Evolutionary conservation across 2,113 vertebrate species (phyloP).

Genomic region (Euleptes europaea): DNA sequence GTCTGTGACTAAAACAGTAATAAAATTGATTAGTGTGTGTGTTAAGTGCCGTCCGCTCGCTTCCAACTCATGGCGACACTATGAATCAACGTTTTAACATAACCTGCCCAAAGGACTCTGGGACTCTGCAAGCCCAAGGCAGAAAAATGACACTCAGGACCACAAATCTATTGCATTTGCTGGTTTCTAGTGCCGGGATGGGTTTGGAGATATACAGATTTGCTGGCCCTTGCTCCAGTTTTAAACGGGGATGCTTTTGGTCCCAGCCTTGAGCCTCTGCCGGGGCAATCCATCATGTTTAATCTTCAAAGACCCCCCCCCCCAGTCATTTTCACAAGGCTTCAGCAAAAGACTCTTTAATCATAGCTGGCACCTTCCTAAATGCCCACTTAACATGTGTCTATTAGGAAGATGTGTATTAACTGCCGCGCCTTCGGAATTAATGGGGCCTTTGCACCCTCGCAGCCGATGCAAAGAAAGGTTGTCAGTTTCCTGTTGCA

Average conservation of each 20-base stretch:
- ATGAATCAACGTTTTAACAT: no score
- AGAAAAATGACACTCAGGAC: no score
- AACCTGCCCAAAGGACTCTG: neutral
- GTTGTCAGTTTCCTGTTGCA: neutral
- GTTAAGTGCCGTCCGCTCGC: no score
- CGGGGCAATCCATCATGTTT: neutral
- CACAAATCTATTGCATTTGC: constrained; percentile 31
- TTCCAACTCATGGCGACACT: no score
- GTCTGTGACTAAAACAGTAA: no score
- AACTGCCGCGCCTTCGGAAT: constrained; percentile 45
- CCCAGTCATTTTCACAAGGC: neutral
- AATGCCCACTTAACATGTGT: neutral
- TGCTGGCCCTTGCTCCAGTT: neutral
- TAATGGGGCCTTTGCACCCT: neutral
- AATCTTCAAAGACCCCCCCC: neutral
- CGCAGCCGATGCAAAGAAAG: neutral
- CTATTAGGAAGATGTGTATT: neutral
- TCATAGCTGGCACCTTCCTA: neutral
- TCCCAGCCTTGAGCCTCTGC: neutral
- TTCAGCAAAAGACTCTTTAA: constrained; percentile 11
- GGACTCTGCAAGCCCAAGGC: constrained; percentile 1
- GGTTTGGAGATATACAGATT: neutral
- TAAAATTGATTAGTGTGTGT: no score
- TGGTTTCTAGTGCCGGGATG: no score
- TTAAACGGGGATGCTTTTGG: constrained; percentile 3